These are phyloP conservation scores for Dascillus cervinus DNA, from an alignment of 2,888 invertebrate genomes.

Conservation along the genomic window DNA sequence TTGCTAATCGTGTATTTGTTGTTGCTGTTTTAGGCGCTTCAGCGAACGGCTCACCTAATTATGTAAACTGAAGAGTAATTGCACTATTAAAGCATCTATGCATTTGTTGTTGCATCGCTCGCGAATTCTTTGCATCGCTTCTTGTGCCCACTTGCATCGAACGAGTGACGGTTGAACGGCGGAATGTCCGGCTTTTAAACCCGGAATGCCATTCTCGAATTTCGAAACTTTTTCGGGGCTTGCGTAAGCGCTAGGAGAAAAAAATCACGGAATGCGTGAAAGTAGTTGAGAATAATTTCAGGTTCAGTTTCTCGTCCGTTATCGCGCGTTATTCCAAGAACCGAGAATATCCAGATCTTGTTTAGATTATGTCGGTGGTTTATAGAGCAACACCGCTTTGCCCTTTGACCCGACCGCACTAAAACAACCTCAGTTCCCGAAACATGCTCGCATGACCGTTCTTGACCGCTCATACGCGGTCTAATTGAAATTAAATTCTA, in stretches of 20 bases:
- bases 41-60: too few species aligned
- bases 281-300: too few species aligned
- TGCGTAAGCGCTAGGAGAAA: too few species aligned
- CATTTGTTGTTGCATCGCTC: too few species aligned
- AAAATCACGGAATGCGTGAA: slow-evolving; percentile 3
- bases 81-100: too few species aligned
- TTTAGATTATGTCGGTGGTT: slow-evolving; percentile 19
- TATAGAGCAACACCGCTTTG: slow-evolving; percentile 17
- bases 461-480: too few species aligned
- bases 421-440: slow-evolving; percentile 19
- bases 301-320: slow-evolving; percentile 7
- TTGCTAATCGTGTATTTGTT: too few species aligned
- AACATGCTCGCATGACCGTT: too few species aligned
- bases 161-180: slow-evolving; percentile 16
- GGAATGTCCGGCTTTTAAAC: slow-evolving; percentile 12
- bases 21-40: too few species aligned
- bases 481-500: too few species aligned
- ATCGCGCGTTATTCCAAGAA: slow-evolving; percentile 16
- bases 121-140: slow-evolving; percentile 7
- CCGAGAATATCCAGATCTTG: slow-evolving; percentile 20
- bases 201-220: slow-evolving; percentile 4
- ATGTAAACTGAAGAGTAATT: too few species aligned
- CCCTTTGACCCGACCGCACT: slow-evolving; percentile 19
- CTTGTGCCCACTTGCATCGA: slow-evolving; percentile 13
- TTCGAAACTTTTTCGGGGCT: slow-evolving; percentile 1